These are phyloP conservation scores for Premnoplex brunnescens DNA, from an alignment of 2,797 vertebrate genomes.

Conservation along the genomic window DNA sequence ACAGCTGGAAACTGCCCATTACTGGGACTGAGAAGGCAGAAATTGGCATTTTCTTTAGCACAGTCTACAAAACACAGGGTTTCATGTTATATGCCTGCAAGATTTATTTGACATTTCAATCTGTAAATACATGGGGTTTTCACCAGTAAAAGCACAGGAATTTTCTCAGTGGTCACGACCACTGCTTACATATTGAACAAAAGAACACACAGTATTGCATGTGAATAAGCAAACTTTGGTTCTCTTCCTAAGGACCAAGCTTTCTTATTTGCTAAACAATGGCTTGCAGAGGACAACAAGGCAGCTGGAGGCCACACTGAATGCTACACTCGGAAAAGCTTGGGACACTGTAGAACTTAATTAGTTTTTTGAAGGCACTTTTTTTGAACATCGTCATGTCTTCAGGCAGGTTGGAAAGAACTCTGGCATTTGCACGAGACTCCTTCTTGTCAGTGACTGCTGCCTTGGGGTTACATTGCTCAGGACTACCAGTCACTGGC, in stretches of 20 bases:
- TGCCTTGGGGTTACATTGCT: constrained; percentile 54
- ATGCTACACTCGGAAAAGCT: constrained; percentile 87
- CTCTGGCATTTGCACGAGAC: constrained; percentile 21
- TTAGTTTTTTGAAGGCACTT: constrained; percentile 85
- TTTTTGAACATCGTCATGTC: constrained; percentile 81
- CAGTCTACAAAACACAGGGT: background rate
- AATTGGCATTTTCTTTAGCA: background rate
- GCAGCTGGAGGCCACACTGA: constrained; percentile 85
- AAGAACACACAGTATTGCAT: constrained; percentile 31
- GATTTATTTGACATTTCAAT: constrained; percentile 60
- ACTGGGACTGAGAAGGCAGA: background rate
- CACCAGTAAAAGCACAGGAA: constrained; percentile 61
- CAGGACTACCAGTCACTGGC: constrained; percentile 68
- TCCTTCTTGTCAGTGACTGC: constrained; percentile 48
- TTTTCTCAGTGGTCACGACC: constrained; percentile 31
- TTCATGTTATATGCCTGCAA: background rate
- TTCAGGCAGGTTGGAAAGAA: constrained; percentile 79
- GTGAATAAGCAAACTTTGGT: constrained; percentile 11
- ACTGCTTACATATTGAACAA: constrained; percentile 26
- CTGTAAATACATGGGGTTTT: constrained; percentile 51
- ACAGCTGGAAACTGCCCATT: background rate
- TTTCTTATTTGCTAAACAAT: constrained; percentile 66
- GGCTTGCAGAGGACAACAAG: constrained; percentile 85
- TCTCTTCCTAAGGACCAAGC: background rate
- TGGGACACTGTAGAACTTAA: constrained; percentile 93